Conservation (phyloP, 1,140 invertebrate genomes). For the Bombus haemorrhoidalis region DNA sequence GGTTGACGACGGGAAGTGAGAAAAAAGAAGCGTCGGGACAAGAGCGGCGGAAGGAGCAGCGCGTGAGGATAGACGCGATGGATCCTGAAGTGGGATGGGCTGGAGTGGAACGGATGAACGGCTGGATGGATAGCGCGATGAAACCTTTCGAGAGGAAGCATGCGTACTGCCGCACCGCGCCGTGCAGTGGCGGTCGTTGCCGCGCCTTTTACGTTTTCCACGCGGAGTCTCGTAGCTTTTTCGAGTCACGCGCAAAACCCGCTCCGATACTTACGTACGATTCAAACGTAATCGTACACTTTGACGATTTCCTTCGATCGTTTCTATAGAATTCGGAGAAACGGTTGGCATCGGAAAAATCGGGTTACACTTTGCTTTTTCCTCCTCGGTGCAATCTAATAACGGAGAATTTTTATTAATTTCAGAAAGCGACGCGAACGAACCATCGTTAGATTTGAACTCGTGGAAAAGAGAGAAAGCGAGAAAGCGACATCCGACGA, state of each 20-base stretch:
- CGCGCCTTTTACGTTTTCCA: slow-evolving; percentile 72
- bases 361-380: too few relatives aligned
- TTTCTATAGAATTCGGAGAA: background rate
- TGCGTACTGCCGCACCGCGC: slow-evolving; percentile 52
- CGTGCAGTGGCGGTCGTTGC: slow-evolving; percentile 35
- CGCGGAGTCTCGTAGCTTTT: slow-evolving; percentile 62
- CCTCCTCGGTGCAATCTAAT: too few relatives aligned
- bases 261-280: slow-evolving; percentile 14
- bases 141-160: slow-evolving; percentile 67
- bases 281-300: background rate
- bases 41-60: slow-evolving; percentile 35
- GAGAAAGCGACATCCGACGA: too few relatives aligned
- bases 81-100: slow-evolving; percentile 48
- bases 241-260: slow-evolving; percentile 64
- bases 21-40: slow-evolving; percentile 43
- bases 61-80: slow-evolving; percentile 46
- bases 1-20: slow-evolving; percentile 24
- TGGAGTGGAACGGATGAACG: slow-evolving; percentile 56
- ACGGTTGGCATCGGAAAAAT: background rate
- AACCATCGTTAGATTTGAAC: too few relatives aligned
- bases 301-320: background rate
- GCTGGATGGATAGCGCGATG: slow-evolving; percentile 65
- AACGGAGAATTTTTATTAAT: too few relatives aligned
- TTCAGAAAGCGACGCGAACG: accelerated
- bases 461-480: too few relatives aligned